Percentiles rank a stretch among this genome's conserved stretches.
These are phyloP conservation scores for Heteractis magnifica DNA, from an alignment of 92 coral and sea anemone genomes.

Conservation along the genomic window DNA sequence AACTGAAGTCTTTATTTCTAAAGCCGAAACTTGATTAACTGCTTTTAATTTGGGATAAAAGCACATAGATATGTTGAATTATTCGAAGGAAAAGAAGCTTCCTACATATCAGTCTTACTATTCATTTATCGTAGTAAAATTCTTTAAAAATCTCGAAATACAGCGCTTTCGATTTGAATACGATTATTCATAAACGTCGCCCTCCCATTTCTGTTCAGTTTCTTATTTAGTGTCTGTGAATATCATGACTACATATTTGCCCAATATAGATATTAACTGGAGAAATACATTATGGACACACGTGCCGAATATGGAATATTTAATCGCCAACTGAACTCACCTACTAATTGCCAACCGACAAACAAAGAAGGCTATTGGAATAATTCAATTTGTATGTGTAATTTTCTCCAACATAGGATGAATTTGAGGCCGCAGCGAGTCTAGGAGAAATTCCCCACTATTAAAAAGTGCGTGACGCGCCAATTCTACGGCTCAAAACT, in stretches of 20 bases:
- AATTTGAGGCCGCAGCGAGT: not conserved
- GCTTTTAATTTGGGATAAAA: not conserved
- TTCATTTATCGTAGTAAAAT: not conserved
- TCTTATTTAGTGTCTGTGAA: not conserved
- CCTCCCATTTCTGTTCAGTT: not conserved
- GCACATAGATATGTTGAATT: not conserved
- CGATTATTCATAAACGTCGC: not conserved
- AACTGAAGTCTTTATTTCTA: not conserved
- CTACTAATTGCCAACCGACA: constrained; percentile 14
- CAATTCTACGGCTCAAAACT: not conserved
- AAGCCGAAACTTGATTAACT: not conserved
- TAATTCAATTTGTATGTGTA: constrained; percentile 8
- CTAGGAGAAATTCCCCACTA: not conserved
- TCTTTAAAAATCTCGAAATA: too few species aligned
- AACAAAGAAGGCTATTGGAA: constrained; percentile 3
- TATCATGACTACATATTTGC: constrained; percentile 18
- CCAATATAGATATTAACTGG: constrained; percentile 8
- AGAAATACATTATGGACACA: constrained; percentile 23
- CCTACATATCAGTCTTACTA: not conserved
- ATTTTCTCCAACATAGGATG: constrained; percentile 5
- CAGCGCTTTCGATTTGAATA: not conserved
- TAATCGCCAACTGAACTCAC: constrained; percentile 22
- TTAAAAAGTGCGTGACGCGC: not conserved
- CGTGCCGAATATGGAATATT: constrained; percentile 29
- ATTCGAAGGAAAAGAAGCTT: not conserved